Conservation (phyloP, 2,797 vertebrate species). For the Alca torda region DNA sequence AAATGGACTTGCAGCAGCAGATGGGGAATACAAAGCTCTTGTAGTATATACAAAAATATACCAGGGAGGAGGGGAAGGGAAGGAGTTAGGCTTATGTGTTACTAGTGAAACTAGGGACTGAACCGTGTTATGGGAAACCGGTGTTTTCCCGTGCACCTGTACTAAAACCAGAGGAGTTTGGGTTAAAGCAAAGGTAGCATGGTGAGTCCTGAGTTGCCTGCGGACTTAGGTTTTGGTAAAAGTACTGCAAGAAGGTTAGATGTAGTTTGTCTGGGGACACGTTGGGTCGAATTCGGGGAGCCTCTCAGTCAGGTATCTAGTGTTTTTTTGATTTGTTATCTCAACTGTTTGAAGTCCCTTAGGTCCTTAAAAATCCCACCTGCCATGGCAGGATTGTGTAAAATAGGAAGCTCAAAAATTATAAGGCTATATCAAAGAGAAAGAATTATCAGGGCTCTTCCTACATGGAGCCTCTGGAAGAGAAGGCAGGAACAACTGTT, state of each 20-base stretch:
- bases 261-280: background rate
- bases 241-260: background rate
- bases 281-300: background rate
- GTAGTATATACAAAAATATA: background rate
- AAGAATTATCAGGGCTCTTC: background rate
- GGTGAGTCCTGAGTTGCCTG: background rate
- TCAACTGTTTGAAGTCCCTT: background rate
- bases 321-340: background rate
- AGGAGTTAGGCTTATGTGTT: background rate
- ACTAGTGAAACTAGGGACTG: background rate
- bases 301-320: background rate
- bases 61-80: background rate
- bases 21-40: background rate
- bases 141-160: background rate
- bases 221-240: background rate
- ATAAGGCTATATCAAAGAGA: background rate
- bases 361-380: background rate
- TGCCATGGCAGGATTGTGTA: background rate
- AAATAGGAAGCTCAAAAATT: background rate
- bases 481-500: background rate
- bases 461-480: background rate
- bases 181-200: background rate
- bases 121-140: background rate
- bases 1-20: background rate
- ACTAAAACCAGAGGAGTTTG: background rate